A percentile compares a stretch with the other conserved stretches of the same genome.
phyloP scores from a whole-genome alignment of 2,888 invertebrate genomes.

The Argyra leucocephala region DNA sequence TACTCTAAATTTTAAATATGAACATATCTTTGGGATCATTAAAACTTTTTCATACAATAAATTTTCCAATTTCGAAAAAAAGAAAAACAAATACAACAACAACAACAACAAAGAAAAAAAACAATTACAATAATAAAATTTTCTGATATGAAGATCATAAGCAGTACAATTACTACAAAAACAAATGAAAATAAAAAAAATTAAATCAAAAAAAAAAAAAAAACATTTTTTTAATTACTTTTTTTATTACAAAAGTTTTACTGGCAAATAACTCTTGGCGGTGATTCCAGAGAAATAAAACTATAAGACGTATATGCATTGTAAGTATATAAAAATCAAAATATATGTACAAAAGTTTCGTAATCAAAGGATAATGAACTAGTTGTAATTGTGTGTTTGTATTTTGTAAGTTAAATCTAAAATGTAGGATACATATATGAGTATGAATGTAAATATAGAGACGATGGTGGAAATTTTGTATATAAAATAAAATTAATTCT shows the following conservation, averaged over 20 bases:
- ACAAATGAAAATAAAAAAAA: not conserved
- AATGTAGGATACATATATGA: not conserved
- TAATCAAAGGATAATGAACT: slow-evolving; percentile 3
- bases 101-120: not conserved
- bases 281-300: not conserved
- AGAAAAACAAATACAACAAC: no score
- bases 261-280: slow-evolving; percentile 6
- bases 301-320: not conserved
- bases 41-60: no score
- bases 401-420: not conserved
- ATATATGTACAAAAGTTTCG: not conserved
- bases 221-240: not conserved
- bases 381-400: not conserved
- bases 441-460: no score
- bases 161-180: not conserved
- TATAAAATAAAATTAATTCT: no score
- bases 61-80: no score
- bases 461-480: no score
- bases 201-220: not conserved
- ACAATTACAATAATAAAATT: not conserved
- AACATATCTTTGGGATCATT: no score
- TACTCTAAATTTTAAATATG: no score
- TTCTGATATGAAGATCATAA: not conserved
- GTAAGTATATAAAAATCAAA: not conserved
- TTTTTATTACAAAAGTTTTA: slow-evolving; percentile 3